phyloP scores from a whole-genome alignment of 2,113 vertebrate species.

The Mus spicilegus region DNA sequence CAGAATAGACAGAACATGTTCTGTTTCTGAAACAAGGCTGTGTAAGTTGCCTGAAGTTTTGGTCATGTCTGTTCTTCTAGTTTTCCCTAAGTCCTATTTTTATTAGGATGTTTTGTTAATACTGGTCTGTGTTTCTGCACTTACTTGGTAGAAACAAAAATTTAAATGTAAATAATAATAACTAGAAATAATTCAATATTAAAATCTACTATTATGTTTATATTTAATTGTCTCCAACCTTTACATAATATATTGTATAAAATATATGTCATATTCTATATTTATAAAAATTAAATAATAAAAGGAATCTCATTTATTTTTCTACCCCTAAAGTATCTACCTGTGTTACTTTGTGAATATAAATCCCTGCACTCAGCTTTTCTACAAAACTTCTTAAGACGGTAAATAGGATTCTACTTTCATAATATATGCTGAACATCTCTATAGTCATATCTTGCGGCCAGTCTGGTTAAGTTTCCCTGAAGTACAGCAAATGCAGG shows the following conservation, averaged over 20 bases:
- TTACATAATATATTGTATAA: too few relatives aligned
- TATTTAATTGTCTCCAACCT: too few relatives aligned
- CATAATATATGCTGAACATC: not conserved
- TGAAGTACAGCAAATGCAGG: not conserved
- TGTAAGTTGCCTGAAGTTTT: not conserved
- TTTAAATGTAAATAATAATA: not conserved
- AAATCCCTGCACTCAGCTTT: not conserved
- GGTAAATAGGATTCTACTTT: not conserved
- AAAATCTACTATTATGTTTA: not conserved
- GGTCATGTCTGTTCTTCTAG: not conserved
- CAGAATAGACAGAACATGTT: not conserved
- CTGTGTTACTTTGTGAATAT: not conserved
- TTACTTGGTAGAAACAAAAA: too few relatives aligned
- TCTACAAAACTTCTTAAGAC: not conserved
- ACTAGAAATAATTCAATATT: not conserved
- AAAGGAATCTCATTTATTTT: slow-evolving; percentile 7
- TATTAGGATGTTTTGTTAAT: not conserved
- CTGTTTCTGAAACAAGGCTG: not conserved
- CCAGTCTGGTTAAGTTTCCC: not conserved
- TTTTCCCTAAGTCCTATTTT: not conserved
- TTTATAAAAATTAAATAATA: not conserved
- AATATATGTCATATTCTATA: too few relatives aligned
- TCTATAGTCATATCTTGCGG: not conserved
- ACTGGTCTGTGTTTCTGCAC: not conserved
- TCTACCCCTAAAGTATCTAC: not conserved